phyloP scores from a whole-genome alignment of 2,888 invertebrate genomes.

The Neoascia interrupta region DNA sequence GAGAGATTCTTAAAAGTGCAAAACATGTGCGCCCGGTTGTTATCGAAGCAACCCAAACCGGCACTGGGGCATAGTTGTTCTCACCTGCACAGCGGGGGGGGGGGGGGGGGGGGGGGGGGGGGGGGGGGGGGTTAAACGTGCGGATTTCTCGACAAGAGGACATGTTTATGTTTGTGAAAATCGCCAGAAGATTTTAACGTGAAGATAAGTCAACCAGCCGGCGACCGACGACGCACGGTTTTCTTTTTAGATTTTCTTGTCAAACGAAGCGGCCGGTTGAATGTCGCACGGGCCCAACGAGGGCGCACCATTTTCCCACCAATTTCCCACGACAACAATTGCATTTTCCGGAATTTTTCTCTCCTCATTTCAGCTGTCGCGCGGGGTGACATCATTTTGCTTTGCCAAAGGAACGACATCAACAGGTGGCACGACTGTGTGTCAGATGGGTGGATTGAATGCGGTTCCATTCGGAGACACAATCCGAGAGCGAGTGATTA shows the following conservation, averaged over 20 bases:
- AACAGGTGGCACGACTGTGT: slow-evolving; percentile 45
- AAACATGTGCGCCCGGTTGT: slow-evolving; percentile 7
- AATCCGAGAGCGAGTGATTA: slow-evolving; percentile 24
- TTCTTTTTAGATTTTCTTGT: no score
- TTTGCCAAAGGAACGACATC: no score
- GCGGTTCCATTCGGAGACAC: not conserved
- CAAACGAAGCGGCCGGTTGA: no score
- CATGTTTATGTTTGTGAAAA: slow-evolving; percentile 63
- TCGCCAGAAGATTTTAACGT: slow-evolving; percentile 49
- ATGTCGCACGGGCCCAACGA: no score
- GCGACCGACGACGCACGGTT: no score
- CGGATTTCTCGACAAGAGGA: slow-evolving; percentile 11
- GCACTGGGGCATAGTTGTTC: not conserved
- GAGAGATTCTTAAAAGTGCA: no score
- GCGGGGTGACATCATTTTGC: slow-evolving; percentile 41
- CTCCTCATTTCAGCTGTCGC: not conserved
- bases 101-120: no score
- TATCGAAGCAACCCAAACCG: slow-evolving; percentile 9
- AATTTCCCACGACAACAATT: slow-evolving; percentile 44
- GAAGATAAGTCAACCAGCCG: slow-evolving; percentile 38
- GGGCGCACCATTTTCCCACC: no score
- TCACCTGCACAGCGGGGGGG: no score
- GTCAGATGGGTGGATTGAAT: not conserved
- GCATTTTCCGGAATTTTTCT: no score
- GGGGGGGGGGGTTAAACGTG: not conserved